These are phyloP conservation scores for Tinea pellionella DNA, from an alignment of 2,888 invertebrate species.

Conservation along the genomic window DNA sequence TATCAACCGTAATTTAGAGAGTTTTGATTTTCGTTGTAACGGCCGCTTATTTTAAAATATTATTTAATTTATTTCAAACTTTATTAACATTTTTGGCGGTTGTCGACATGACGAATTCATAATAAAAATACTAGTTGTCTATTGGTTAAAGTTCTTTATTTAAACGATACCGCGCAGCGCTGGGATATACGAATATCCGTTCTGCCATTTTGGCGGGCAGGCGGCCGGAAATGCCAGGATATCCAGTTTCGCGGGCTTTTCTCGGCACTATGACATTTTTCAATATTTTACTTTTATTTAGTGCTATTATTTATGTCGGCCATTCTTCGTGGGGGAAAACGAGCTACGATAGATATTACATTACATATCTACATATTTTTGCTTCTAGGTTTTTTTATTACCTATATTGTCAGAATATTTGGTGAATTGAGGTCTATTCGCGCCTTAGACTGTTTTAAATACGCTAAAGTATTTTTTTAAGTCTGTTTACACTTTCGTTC, in stretches of 20 bases:
- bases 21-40: too few species aligned
- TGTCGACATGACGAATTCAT: background rate
- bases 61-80: too few species aligned
- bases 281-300: conserved; percentile 70
- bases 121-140: background rate
- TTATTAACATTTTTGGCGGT: too few species aligned
- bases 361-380: conserved; percentile 29
- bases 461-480: too few species aligned
- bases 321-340: conserved; percentile 49
- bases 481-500: too few species aligned
- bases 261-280: conserved; percentile 63
- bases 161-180: background rate
- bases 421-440: too few species aligned
- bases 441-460: too few species aligned
- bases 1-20: too few species aligned
- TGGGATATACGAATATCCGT: conserved; percentile 40
- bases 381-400: conserved; percentile 20
- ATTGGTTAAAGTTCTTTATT: background rate
- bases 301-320: conserved; percentile 62
- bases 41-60: too few species aligned
- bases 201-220: conserved; percentile 59
- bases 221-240: conserved; percentile 63
- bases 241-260: conserved; percentile 63
- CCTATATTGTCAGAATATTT: background rate
- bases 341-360: conserved; percentile 37